Conservation (phyloP, 2,888 invertebrate genomes). For the Lochmaea capreae region DNA sequence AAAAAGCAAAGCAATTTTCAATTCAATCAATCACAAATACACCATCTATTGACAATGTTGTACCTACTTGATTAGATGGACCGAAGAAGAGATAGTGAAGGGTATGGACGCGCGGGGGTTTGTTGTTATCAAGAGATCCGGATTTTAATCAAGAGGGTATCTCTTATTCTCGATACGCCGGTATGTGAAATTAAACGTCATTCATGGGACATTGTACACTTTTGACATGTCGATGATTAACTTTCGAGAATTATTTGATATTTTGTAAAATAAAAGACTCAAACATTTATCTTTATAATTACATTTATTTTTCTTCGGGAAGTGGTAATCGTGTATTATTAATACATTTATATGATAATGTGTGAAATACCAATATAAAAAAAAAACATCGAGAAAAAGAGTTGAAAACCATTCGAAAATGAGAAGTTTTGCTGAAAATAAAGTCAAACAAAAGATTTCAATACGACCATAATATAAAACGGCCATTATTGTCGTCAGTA, state of each 20-base stretch:
- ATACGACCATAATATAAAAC: slow-evolving; percentile 61
- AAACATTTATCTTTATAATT: too few relatives aligned
- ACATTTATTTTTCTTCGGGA: too few relatives aligned
- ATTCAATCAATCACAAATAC: slow-evolving; percentile 64
- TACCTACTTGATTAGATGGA: slow-evolving; percentile 63
- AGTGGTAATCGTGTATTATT: not conserved
- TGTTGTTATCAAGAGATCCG: slow-evolving; percentile 61
- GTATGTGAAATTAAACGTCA: slow-evolving; percentile 64
- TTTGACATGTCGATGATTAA: slow-evolving; percentile 32
- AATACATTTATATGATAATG: slow-evolving; percentile 5
- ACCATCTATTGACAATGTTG: slow-evolving; percentile 62
- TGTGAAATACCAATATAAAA: slow-evolving; percentile 14
- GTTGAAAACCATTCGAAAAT: slow-evolving; percentile 44
- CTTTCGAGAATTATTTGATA: slow-evolving; percentile 3
- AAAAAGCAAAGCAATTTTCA: slow-evolving; percentile 60
- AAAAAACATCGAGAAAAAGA: slow-evolving; percentile 21
- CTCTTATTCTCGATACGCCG: slow-evolving; percentile 58
- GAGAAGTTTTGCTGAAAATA: slow-evolving; percentile 45
- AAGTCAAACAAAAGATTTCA: slow-evolving; percentile 49
- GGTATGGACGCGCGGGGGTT: slow-evolving; percentile 27
- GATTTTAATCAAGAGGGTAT: slow-evolving; percentile 64
- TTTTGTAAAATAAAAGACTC: too few relatives aligned
- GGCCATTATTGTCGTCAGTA: slow-evolving; percentile 62
- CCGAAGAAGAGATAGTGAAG: slow-evolving; percentile 57
- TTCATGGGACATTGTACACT: slow-evolving; percentile 61